Percentiles rank a stretch among this genome's conserved stretches.
phyloP scores from a whole-genome alignment of 2,888 invertebrate genomes.

The Archaeoteleia sp. region DNA sequence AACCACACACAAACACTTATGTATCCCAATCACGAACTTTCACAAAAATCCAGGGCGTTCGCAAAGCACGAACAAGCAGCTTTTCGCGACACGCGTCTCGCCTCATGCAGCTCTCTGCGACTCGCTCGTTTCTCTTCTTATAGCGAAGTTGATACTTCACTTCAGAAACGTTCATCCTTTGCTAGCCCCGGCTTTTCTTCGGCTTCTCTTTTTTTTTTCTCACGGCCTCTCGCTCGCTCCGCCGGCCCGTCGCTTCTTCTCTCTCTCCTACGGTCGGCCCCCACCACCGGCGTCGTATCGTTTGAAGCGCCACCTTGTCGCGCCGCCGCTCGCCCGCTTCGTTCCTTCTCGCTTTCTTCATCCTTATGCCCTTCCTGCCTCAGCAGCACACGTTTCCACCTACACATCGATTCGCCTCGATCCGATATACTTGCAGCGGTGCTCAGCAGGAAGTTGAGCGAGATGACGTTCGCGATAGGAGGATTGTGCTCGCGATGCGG shows the following conservation, averaged over 20 bases:
- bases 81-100: too few species aligned
- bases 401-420: constrained; percentile 17
- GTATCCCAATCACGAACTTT: too few species aligned
- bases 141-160: constrained; percentile 17
- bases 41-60: too few species aligned
- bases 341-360: constrained; percentile 17
- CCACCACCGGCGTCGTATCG: too few species aligned
- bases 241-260: constrained; percentile 21
- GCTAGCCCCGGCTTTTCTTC: constrained; percentile 47
- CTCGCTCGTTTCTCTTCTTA: constrained; percentile 28
- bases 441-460: constrained; percentile 44
- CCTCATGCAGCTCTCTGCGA: too few species aligned
- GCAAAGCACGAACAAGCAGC: too few species aligned
- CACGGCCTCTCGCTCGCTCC: too few species aligned
- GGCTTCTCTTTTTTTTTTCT: constrained; percentile 39
- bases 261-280: constrained; percentile 11
- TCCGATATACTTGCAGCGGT: constrained; percentile 34
- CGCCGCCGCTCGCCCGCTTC: constrained; percentile 10
- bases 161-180: constrained; percentile 43
- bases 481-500: constrained; percentile 25
- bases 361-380: constrained; percentile 27
- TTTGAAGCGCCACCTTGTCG: too few species aligned
- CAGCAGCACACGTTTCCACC: constrained; percentile 25
- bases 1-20: too few species aligned
- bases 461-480: constrained; percentile 25